Evolutionary conservation across 2,113 vertebrate genomes (phyloP), one percentile per base, ranked within the genome.

Genomic region (Hyaena hyaena): DNA sequence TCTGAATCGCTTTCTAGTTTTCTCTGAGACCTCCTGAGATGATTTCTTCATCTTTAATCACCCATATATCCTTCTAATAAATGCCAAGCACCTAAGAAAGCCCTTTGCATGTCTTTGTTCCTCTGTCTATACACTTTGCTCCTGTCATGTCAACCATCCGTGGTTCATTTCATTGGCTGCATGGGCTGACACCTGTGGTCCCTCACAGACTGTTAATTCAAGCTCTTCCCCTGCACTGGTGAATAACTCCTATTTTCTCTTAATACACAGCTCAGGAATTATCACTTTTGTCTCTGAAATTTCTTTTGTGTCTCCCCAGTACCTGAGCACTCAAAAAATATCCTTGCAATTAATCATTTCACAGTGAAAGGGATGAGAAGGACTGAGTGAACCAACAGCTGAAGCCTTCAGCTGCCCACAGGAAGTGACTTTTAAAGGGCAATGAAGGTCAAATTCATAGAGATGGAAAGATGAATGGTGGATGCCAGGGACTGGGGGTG

Each of bases 11-110:
- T 7, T 83, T 69, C 76, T 58, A 28, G 21, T 50, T 87, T 80
- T 39, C 81, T 88, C 50, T 61, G 76, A 61, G n/a, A 10, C 15
- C 16, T 33, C 66, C 68, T 55, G 48, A 69, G 80, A 82, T 61
- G 21, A 58, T 26, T 45, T 85, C 83, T 84, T 92, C n/a, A 33
- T 65, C 61, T 82, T 77, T 58, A 48, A 90, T 43, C 82, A 28
- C 85, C 23, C 50, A 63, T 5, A 16, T 35, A 45, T 6, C 35
- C 39, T 93, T 74, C 12, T 7, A 53, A 71, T 33, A 69, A 63
- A 68, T 10, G 65, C 33, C 33, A 53, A 61, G 33, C 39, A 63
- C 31, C 68, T 80, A 53, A 69, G 55, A 79, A 81, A 84, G 79
- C 21, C 17, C 14, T 63, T 10, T 0, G 24, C 4, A 3, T 58